Conservation (phyloP, 2,888 invertebrate genomes). For the Nymphalis c-album region DNA sequence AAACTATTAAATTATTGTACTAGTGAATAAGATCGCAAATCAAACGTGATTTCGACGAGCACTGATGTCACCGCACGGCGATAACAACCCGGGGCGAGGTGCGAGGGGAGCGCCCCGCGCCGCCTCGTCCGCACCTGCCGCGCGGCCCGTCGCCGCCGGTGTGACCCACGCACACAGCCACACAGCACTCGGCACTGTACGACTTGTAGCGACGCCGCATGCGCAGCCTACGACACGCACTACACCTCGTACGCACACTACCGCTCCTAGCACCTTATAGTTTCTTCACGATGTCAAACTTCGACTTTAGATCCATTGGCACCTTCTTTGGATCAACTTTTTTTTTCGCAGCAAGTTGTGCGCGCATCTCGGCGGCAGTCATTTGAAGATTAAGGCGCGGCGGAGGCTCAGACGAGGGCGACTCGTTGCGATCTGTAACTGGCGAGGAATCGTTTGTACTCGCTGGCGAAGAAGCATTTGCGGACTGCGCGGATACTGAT, state of each 20-base stretch:
- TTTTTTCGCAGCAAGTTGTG: constrained; percentile 91
- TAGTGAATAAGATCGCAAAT: constrained; percentile 36
- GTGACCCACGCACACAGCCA: not conserved
- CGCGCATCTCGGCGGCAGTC: constrained; percentile 96
- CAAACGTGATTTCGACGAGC: constrained; percentile 36
- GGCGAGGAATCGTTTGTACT: constrained; percentile 22
- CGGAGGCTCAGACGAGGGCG: constrained; percentile 52
- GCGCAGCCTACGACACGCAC: constrained; percentile 38
- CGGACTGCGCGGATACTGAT: constrained; percentile 45
- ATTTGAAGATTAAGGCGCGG: constrained; percentile 89
- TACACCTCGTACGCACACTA: constrained; percentile 40
- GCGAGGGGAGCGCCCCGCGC: constrained; percentile 43
- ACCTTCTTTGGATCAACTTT: constrained; percentile 95
- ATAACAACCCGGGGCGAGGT: constrained; percentile 32
- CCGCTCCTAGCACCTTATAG: constrained; percentile 78
- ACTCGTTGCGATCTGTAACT: constrained; percentile 36
- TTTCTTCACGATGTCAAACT: constrained; percentile 96
- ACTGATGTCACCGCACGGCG: constrained; percentile 37
- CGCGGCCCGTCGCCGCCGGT: constrained; percentile 25
- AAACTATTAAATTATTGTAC: constrained; percentile 36
- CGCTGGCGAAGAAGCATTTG: constrained; percentile 36
- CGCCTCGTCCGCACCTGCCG: constrained; percentile 43
- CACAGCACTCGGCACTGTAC: constrained; percentile 22
- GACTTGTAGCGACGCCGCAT: constrained; percentile 32
- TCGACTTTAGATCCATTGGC: constrained; percentile 93